A percentile compares a stretch with the other conserved stretches of the same genome.
Evolutionary conservation across 2,113 vertebrate genomes (phyloP).

Genomic region (Chiloscyllium plagiosum): DNA sequence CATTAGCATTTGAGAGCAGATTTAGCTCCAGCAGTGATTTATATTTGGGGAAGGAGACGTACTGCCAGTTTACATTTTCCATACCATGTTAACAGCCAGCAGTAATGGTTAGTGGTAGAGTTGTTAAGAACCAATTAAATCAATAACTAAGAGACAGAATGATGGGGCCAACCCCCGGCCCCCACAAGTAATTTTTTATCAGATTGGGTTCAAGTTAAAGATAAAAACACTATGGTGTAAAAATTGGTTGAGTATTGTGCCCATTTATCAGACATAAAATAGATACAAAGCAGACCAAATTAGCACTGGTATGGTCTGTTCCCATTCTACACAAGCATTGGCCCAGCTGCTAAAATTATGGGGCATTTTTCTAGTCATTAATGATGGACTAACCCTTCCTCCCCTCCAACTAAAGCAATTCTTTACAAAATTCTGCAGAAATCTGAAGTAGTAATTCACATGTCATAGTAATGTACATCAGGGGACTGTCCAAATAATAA

Average conservation of each 20-base stretch:
- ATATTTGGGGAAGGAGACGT: not conserved
- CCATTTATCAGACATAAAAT: not conserved
- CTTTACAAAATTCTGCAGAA: not conserved
- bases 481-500: not conserved
- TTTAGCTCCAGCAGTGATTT: conserved; percentile 32
- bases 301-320: not conserved
- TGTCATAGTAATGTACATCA: not conserved
- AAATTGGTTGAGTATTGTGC: not conserved
- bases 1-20: conserved; percentile 31
- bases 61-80: conserved; percentile 31
- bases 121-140: conserved; percentile 26
- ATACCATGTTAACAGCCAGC: conserved; percentile 23
- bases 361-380: not conserved
- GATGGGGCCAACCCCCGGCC: not conserved
- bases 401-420: not conserved
- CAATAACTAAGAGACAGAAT: conserved; percentile 14
- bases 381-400: not conserved
- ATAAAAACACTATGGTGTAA: not conserved
- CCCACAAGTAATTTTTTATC: not conserved
- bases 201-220: not conserved
- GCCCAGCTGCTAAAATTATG: not conserved
- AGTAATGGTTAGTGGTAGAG: conserved; percentile 21
- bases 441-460: not conserved
- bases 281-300: not conserved
- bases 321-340: not conserved